A percentile compares a stretch with the other conserved stretches of the same genome.
These are phyloP conservation scores for Pachypanchax playfairii DNA, from an alignment of 2,113 vertebrate genomes.

Conservation along the genomic window DNA sequence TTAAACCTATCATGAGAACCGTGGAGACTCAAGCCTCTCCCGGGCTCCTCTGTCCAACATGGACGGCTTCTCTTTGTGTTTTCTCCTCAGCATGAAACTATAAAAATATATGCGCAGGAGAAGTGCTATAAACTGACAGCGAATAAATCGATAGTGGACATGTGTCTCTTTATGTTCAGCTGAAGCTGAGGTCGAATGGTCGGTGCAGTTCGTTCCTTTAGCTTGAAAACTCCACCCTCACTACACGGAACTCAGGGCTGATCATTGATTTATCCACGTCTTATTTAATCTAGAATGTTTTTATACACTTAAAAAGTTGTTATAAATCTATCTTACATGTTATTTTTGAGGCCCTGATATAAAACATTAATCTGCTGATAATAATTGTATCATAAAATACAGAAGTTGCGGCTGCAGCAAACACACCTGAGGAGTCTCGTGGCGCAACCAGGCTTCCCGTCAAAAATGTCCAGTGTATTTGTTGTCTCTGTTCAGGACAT, in stretches of 20 bases:
- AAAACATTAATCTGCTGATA: not conserved
- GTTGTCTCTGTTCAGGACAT: too few relatives aligned
- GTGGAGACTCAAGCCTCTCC: slow-evolving; percentile 28
- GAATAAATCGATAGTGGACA: not conserved
- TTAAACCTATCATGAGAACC: slow-evolving; percentile 51
- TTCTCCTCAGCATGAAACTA: slow-evolving; percentile 21
- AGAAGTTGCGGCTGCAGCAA: slow-evolving; percentile 17
- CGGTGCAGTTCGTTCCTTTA: not conserved
- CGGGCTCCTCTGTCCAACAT: not conserved
- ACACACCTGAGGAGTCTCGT: slow-evolving; percentile 26
- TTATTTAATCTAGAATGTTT: slow-evolving; percentile 10
- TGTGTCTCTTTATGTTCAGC: not conserved
- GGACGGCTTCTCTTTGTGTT: slow-evolving; percentile 32
- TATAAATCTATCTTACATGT: not conserved
- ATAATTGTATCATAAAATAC: not conserved
- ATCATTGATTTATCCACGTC: slow-evolving; percentile 1
- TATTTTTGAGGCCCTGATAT: not conserved
- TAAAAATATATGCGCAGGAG: not conserved
- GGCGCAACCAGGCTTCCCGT: not conserved
- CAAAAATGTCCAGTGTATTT: not conserved
- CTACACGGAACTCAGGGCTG: not conserved
- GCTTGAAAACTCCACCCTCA: slow-evolving; percentile 12
- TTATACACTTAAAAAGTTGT: not conserved
- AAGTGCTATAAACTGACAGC: not conserved
- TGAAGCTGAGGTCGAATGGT: not conserved